Evolutionary conservation across 2,797 vertebrate species (phyloP).

Genomic region (Meriones psammophilus): DNA sequence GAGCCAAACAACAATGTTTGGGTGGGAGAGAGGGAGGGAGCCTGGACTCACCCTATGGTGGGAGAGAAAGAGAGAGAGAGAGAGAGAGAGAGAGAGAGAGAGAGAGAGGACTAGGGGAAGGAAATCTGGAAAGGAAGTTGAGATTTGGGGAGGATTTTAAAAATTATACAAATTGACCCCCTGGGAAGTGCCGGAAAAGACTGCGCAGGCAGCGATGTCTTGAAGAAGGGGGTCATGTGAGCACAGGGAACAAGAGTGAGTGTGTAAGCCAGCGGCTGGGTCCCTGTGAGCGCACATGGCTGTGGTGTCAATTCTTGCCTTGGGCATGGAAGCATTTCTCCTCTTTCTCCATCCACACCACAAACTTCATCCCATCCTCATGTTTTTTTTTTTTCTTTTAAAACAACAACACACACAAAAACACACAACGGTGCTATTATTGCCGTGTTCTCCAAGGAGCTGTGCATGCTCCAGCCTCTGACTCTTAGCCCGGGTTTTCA

Average conservation of each 20-base stretch:
- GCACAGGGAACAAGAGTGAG: not conserved
- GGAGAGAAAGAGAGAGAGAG: constrained; percentile 18
- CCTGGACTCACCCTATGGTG: constrained; percentile 49
- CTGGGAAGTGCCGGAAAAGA: constrained; percentile 58
- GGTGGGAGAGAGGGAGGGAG: constrained; percentile 64
- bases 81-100: not conserved
- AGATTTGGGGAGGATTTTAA: constrained; percentile 71
- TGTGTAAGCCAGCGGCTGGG: not conserved
- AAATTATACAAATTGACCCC: constrained; percentile 75
- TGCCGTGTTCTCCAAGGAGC: not conserved
- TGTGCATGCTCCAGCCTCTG: not conserved
- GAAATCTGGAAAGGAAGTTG: constrained; percentile 76
- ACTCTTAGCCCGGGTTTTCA: constrained; percentile 21
- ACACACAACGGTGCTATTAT: constrained; percentile 38
- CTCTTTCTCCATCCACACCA: constrained; percentile 5
- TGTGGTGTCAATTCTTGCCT: not conserved
- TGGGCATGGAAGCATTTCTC: not conserved
- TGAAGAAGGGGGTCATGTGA: not conserved
- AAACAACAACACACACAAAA: not conserved
- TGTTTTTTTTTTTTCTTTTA: constrained; percentile 38
- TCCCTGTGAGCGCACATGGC: fast-evolving
- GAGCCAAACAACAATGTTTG: constrained; percentile 62
- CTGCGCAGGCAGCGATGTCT: constrained; percentile 21
- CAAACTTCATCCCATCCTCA: not conserved
- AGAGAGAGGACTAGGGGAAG: constrained; percentile 8